Evolutionary conservation across 2,113 vertebrate genomes (phyloP).

Genomic region (Psophia crepitans): DNA sequence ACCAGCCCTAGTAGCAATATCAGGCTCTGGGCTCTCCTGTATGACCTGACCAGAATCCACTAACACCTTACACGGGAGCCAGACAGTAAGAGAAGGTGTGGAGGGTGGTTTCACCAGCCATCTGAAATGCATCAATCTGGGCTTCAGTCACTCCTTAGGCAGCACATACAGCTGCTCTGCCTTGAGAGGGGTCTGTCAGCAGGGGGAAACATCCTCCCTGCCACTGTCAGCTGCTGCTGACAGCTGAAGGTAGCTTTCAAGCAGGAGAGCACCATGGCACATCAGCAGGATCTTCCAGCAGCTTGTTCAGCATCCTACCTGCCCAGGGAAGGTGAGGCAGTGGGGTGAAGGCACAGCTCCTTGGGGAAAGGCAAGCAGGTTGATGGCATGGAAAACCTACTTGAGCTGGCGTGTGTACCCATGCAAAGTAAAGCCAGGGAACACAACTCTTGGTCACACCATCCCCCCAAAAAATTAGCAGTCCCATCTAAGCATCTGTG

Average conservation of each 20-base stretch:
- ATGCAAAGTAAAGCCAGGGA: not conserved
- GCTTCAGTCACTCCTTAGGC: fast-evolving
- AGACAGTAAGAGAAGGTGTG: not conserved
- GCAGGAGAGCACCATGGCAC: not conserved
- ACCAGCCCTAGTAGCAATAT: not conserved
- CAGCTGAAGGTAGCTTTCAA: not conserved
- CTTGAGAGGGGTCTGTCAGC: not conserved
- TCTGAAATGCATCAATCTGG: not conserved
- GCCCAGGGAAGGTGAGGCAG: not conserved
- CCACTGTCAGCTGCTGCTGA: fast-evolving
- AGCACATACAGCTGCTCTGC: not conserved
- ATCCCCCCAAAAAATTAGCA: not conserved
- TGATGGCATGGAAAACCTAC: not conserved
- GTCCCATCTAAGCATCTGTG: not conserved
- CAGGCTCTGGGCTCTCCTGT: not conserved
- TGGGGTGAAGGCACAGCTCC: not conserved
- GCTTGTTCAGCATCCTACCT: not conserved
- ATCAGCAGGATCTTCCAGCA: not conserved
- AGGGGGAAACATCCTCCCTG: not conserved
- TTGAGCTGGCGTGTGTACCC: not conserved
- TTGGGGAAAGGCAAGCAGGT: not conserved
- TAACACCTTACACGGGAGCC: fast-evolving
- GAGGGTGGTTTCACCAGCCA: not conserved
- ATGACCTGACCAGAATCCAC: not conserved
- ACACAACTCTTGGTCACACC: not conserved